Conservation (phyloP, 2,888 invertebrate species). For the Drosophila anomelani region DNA sequence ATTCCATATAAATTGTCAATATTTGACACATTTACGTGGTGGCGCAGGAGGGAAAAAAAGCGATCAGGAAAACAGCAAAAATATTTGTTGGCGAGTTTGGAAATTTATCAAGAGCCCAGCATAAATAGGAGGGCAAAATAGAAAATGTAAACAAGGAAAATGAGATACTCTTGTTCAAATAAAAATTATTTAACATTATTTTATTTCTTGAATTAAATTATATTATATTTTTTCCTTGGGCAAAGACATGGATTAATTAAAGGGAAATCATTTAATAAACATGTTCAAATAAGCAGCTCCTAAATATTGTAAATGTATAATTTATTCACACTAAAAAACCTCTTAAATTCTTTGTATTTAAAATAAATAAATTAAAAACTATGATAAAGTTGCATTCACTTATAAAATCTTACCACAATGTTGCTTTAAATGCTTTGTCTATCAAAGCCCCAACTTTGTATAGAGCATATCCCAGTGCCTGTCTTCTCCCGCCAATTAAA, state of each 20-base stretch:
- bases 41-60: slow-evolving; percentile 35
- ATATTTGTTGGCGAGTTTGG: slow-evolving; percentile 35
- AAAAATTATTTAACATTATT: not conserved
- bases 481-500: slow-evolving; percentile 30
- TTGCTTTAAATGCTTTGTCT: not conserved
- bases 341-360: not conserved
- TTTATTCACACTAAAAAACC: no score
- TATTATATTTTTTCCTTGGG: not conserved
- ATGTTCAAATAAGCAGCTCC: no score
- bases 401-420: not conserved
- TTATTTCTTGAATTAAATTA: not conserved
- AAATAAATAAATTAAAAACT: not conserved
- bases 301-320: no score
- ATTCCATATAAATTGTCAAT: slow-evolving; percentile 77
- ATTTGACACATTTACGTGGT: slow-evolving; percentile 79
- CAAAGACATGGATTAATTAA: no score
- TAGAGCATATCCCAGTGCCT: not conserved
- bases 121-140: slow-evolving; percentile 1
- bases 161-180: slow-evolving; percentile 2
- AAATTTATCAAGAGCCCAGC: slow-evolving; percentile 48
- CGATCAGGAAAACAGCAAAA: slow-evolving; percentile 30
- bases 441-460: not conserved
- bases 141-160: not conserved
- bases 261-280: no score
- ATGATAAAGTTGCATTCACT: not conserved